Conservation (phyloP, 1,140 invertebrate genomes). For the Drosophila sproati region DNA sequence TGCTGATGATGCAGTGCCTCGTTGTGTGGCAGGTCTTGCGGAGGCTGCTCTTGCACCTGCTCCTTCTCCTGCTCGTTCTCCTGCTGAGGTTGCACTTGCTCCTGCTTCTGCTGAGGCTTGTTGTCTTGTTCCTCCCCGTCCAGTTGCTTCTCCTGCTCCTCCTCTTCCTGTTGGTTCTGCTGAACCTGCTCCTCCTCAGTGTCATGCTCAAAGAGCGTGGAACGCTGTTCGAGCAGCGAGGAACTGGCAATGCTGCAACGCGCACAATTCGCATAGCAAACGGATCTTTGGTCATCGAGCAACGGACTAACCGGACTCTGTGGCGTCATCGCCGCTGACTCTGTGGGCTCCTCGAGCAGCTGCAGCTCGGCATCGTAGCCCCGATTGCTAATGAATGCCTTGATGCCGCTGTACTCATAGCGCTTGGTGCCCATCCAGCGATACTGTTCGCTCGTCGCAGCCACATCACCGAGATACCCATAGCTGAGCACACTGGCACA, state of each 20-base stretch:
- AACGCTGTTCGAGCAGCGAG: conserved; percentile 84
- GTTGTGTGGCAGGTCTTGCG: too few species aligned
- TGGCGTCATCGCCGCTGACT: conserved; percentile 26
- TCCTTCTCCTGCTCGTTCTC: too few species aligned
- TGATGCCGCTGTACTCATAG: conserved; percentile 93
- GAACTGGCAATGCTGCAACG: conserved; percentile 70
- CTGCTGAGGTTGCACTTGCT: neutral
- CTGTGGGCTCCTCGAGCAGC: conserved; percentile 56
- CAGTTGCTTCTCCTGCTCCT: neutral
- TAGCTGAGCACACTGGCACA: conserved; percentile 94
- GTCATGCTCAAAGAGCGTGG: conserved; percentile 65
- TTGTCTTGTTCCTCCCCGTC: too few species aligned
- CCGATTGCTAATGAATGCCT: conserved; percentile 89
- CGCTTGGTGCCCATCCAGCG: conserved; percentile 95
- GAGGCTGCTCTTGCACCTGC: too few species aligned
- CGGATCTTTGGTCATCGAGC: conserved; percentile 52
- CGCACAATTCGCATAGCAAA: conserved; percentile 77
- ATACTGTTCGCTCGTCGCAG: conserved; percentile 92
- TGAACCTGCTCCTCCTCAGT: conserved; percentile 72
- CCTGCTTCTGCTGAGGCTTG: neutral
- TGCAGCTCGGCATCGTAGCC: conserved; percentile 89
- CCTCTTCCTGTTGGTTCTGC: neutral
- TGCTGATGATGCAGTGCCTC: neutral
- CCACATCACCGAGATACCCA: conserved; percentile 94
- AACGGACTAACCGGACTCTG: conserved; percentile 57